Conservation (phyloP, 1,140 invertebrate genomes). For the Brachionus asplanchnoidis region DNA sequence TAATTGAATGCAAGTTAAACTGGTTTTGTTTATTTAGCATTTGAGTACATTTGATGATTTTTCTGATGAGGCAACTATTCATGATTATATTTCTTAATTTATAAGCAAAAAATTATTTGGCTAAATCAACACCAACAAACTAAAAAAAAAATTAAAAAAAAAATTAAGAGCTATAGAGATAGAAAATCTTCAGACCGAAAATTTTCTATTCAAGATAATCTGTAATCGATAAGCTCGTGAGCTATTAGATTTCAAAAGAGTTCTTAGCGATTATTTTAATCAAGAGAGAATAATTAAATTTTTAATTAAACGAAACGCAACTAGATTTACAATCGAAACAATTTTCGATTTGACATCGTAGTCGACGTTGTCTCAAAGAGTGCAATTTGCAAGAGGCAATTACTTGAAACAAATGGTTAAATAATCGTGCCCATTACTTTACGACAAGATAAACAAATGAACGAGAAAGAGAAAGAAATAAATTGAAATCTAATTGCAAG, state of each 20-base stretch:
- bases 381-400: background rate
- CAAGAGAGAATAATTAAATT: slow-evolving; percentile 5
- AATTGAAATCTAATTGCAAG: slow-evolving; percentile 27
- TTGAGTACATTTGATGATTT: background rate
- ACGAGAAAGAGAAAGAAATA: background rate
- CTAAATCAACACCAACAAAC: background rate
- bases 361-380: background rate
- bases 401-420: slow-evolving; percentile 19
- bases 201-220: background rate
- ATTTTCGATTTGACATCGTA: background rate
- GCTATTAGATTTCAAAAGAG: slow-evolving; percentile 26
- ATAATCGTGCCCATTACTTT: background rate
- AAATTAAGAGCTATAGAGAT: background rate
- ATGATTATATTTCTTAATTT: background rate
- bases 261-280: slow-evolving; percentile 19
- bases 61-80: background rate
- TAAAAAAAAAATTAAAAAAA: background rate
- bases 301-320: slow-evolving; percentile 31
- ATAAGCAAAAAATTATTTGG: background rate
- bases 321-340: background rate
- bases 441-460: slow-evolving; percentile 13
- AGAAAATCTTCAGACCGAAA: slow-evolving; percentile 15
- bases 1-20: background rate
- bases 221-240: background rate
- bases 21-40: background rate